Evolutionary conservation across 2,797 vertebrate genomes (phyloP).

Genomic region (Novumbra hubbsi): DNA sequence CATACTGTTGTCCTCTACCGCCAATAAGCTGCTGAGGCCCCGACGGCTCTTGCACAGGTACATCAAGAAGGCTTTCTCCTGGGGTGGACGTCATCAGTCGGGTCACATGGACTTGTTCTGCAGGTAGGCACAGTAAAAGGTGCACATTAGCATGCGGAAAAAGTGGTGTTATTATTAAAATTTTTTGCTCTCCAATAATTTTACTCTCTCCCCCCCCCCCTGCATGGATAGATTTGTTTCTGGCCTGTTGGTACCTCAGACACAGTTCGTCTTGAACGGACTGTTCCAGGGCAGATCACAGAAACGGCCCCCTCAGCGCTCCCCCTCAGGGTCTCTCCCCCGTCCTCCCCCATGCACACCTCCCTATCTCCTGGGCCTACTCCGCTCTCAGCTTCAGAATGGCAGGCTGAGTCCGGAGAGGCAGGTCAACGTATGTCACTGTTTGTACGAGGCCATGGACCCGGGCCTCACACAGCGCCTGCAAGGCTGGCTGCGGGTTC

Average conservation of each 20-base stretch:
- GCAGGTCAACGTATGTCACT: conserved; percentile 55
- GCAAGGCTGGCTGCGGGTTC: conserved; percentile 43
- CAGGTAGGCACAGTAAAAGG: conserved; percentile 36
- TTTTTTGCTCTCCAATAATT: neutral
- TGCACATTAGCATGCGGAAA: neutral
- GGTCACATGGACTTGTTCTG: conserved; percentile 59
- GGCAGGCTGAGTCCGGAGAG: conserved; percentile 41
- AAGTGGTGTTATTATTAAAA: neutral
- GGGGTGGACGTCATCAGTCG: conserved; percentile 48
- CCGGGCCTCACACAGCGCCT: conserved; percentile 36
- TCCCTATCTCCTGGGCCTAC: conserved; percentile 40
- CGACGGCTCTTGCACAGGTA: conserved; percentile 27
- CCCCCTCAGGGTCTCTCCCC: neutral
- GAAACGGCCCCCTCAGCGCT: conserved; percentile 17
- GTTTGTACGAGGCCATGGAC: conserved; percentile 59
- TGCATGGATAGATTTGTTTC: conserved; percentile 48
- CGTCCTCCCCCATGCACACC: conserved; percentile 19
- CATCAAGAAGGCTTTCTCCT: conserved; percentile 46
- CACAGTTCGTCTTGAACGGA: conserved; percentile 48
- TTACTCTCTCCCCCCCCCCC: neutral
- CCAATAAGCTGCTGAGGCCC: conserved; percentile 30
- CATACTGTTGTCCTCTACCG: conserved; percentile 17
- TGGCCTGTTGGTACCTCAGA: conserved; percentile 51
- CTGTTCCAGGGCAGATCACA: conserved; percentile 34
- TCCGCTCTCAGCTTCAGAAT: conserved; percentile 45